Percentiles rank a stretch among this genome's conserved stretches.
These are phyloP conservation scores for Xylota sylvarum DNA, from an alignment of 2,888 invertebrate genomes.

Conservation along the genomic window DNA sequence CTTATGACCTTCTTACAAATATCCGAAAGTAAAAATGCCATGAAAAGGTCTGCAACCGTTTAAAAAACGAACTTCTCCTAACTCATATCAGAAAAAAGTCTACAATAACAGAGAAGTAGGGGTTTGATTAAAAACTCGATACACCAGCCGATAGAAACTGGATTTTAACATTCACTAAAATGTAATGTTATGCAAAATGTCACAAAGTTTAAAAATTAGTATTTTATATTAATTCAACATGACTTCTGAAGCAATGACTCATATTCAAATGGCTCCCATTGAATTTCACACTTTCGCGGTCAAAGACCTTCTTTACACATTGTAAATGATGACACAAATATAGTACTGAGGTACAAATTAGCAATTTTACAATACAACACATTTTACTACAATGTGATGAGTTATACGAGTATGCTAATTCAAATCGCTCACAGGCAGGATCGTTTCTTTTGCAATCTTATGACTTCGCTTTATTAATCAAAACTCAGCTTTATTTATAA, in stretches of 20 bases:
- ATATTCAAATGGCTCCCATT: background rate
- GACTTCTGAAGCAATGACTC: background rate
- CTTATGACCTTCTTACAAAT: too few species aligned
- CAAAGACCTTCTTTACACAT: background rate
- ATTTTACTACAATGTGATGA: background rate
- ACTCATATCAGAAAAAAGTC: too few species aligned
- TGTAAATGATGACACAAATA: background rate
- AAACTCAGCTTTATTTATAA: background rate
- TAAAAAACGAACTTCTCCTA: too few species aligned
- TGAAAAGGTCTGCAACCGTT: too few species aligned
- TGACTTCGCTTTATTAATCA: background rate
- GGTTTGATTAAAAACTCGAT: too few species aligned
- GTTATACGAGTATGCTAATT: constrained; percentile 15
- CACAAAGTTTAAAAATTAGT: too few species aligned
- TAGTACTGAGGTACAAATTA: background rate
- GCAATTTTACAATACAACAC: background rate
- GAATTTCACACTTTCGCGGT: background rate
- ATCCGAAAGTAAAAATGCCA: too few species aligned
- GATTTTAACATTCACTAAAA: too few species aligned
- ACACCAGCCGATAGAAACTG: too few species aligned
- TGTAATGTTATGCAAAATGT: too few species aligned
- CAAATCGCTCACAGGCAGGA: constrained; percentile 18
- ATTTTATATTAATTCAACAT: too few species aligned
- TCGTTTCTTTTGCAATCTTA: background rate
- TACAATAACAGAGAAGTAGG: too few species aligned